These are phyloP conservation scores for Cancer borealis DNA, from an alignment of 2,888 invertebrate genomes.

Conservation along the genomic window DNA sequence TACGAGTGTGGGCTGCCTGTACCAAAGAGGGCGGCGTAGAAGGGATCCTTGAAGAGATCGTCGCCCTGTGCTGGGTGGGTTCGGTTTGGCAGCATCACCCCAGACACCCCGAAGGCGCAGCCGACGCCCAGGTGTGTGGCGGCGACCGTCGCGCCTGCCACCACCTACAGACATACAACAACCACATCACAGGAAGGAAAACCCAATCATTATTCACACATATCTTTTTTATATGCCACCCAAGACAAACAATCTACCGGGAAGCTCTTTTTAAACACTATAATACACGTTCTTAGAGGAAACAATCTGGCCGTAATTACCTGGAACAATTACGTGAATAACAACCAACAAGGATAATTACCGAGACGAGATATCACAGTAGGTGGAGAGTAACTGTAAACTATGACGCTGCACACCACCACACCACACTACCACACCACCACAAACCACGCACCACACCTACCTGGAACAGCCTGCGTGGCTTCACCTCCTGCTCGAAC, in stretches of 20 bases:
- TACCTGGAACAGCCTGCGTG: background rate
- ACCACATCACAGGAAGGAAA: background rate
- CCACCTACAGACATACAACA: conserved; percentile 49
- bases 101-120: conserved; percentile 58
- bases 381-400: conserved; percentile 11
- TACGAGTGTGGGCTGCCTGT: background rate
- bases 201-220: background rate
- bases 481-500: conserved; percentile 8
- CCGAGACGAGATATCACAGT: background rate
- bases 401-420: background rate
- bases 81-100: conserved; percentile 62
- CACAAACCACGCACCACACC: background rate
- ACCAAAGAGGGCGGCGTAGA: conserved; percentile 65
- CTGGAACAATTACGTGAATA: conserved; percentile 13
- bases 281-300: background rate
- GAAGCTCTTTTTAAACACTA: background rate
- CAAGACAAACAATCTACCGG: background rate
- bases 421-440: too few relatives aligned
- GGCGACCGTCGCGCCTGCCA: conserved; percentile 61
- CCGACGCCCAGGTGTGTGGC: conserved; percentile 64
- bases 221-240: background rate
- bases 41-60: background rate
- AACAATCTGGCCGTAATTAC: background rate
- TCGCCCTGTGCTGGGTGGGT: conserved; percentile 44
- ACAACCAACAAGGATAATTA: background rate